Conservation (phyloP, 2,888 invertebrate genomes). For the Seira sanloemensis region DNA sequence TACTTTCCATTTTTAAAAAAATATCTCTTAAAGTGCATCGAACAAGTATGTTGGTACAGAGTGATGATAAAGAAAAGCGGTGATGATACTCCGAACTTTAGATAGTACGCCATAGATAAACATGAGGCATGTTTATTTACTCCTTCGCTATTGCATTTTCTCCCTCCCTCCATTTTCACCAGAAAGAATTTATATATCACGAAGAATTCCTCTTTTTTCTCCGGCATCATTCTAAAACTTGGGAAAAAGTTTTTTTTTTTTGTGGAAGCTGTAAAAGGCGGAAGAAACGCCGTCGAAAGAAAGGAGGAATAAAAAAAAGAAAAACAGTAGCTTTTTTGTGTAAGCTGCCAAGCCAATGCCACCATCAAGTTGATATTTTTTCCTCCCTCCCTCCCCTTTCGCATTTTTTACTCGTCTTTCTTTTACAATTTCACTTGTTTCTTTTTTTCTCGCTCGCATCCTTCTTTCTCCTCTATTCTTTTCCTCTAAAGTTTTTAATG, state of each 20-base stretch:
- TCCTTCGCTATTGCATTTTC: neutral
- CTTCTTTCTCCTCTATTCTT: neutral
- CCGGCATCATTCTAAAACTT: neutral
- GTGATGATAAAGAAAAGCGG: conserved; percentile 13
- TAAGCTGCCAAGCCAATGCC: conserved; percentile 15
- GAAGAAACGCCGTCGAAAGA: neutral
- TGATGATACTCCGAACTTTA: conserved; percentile 7
- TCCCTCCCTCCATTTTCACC: conserved; percentile 13
- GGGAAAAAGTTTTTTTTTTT: neutral
- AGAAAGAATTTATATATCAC: conserved; percentile 1
- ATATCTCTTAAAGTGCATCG: neutral
- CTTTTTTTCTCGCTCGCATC: conserved; percentile 6
- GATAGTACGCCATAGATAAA: conserved; percentile 15
- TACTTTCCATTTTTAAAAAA: neutral
- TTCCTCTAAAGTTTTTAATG: conserved; percentile 51
- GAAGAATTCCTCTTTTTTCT: neutral
- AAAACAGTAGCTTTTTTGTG: conserved; percentile 5
- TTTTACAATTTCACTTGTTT: conserved; percentile 7
- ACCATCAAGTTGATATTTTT: conserved; percentile 15
- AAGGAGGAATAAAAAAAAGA: neutral
- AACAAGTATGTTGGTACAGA: neutral
- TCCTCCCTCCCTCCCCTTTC: conserved; percentile 8
- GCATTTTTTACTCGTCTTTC: conserved; percentile 9
- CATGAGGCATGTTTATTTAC: conserved; percentile 9
- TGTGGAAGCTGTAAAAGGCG: conserved; percentile 16